Conservation (phyloP, 2,888 invertebrate genomes). For the Leptinotarsa peninsularis region DNA sequence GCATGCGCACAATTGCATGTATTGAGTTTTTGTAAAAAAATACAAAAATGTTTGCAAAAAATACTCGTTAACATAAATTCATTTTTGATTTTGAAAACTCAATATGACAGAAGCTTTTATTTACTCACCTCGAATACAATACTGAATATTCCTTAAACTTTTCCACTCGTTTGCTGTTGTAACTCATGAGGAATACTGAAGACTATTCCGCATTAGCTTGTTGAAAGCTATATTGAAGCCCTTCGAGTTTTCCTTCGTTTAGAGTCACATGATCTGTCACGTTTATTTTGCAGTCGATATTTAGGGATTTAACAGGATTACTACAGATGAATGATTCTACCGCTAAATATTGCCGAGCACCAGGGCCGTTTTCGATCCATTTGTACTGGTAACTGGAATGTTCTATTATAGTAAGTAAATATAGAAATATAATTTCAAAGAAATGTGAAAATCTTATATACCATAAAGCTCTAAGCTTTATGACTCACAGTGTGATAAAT, state of each 20-base stretch:
- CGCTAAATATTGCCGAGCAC: slow-evolving; percentile 18
- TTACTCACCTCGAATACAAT: not conserved
- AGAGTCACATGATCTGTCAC: slow-evolving; percentile 40
- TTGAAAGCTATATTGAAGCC: slow-evolving; percentile 36
- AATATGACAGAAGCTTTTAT: not conserved
- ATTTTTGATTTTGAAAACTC: too few species aligned
- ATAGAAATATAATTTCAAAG: too few species aligned
- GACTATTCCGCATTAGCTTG: slow-evolving; percentile 19
- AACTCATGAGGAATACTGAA: slow-evolving; percentile 17
- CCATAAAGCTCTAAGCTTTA: too few species aligned
- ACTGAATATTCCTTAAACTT: not conserved
- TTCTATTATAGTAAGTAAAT: too few species aligned
- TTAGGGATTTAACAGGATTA: slow-evolving; percentile 39
- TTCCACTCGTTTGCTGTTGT: not conserved
- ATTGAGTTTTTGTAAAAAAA: too few species aligned
- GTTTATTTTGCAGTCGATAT: slow-evolving; percentile 42
- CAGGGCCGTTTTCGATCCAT: not conserved
- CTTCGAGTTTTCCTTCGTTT: slow-evolving; percentile 29
- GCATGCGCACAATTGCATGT: too few species aligned
- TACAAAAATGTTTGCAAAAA: too few species aligned
- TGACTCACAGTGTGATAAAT: too few species aligned
- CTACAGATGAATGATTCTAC: slow-evolving; percentile 31
- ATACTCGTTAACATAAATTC: too few species aligned
- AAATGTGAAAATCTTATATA: too few species aligned
- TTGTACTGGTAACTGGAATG: not conserved